phyloP scores from a whole-genome alignment of 1,140 invertebrate genomes.

The Schlechtendalia chinensis region DNA sequence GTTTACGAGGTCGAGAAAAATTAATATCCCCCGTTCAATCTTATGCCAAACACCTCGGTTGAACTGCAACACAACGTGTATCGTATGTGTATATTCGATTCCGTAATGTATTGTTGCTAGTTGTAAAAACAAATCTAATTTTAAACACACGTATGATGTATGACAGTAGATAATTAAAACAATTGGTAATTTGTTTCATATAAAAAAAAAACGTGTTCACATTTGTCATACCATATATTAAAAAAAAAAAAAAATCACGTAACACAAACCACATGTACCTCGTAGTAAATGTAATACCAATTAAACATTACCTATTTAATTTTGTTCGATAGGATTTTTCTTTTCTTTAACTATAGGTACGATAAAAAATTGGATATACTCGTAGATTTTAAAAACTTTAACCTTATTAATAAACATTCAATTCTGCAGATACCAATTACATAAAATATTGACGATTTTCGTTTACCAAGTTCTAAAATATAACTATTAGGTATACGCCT shows the following conservation, averaged over 20 bases:
- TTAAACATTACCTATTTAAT: background rate
- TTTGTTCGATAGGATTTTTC: background rate
- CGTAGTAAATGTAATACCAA: background rate
- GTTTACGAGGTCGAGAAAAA: constrained; percentile 12
- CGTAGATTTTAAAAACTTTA: background rate
- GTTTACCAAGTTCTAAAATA: too few species aligned
- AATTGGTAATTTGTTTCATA: background rate
- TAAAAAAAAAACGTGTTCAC: background rate
- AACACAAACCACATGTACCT: background rate
- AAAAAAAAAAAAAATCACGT: background rate
- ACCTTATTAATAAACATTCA: background rate
- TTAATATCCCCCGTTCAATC: constrained; percentile 20
- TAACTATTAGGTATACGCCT: background rate
- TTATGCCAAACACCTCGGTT: background rate
- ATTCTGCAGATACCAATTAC: too few species aligned
- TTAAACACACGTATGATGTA: background rate
- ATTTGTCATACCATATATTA: background rate
- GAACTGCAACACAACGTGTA: background rate
- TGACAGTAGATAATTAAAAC: background rate
- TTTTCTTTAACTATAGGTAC: too few species aligned
- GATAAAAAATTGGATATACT: background rate
- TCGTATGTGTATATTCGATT: background rate
- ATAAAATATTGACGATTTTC: too few species aligned
- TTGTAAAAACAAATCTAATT: background rate
- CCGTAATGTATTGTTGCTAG: background rate